These are phyloP conservation scores for Phenganax stokvisi DNA, from an alignment of 92 coral and sea anemone genomes.

Conservation along the genomic window DNA sequence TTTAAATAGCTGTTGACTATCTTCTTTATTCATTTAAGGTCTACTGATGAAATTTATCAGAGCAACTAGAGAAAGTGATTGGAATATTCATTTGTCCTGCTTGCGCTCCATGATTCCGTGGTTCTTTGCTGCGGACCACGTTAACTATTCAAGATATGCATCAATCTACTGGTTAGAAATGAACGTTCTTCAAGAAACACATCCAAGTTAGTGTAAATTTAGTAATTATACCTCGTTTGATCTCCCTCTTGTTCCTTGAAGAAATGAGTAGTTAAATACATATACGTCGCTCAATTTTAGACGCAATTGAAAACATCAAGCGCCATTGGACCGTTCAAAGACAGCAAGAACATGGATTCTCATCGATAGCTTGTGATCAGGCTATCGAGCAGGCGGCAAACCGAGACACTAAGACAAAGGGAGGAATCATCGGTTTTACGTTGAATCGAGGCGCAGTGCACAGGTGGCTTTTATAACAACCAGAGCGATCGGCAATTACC, in stretches of 20 bases:
- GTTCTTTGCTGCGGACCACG: constrained; percentile 7
- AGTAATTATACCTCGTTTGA: background rate
- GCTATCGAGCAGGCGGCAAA: constrained; percentile 21
- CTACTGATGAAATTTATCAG: constrained; percentile 4
- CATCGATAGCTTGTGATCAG: constrained; percentile 15
- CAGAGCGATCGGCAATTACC: constrained; percentile 11
- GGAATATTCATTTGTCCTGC: background rate
- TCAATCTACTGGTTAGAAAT: constrained; percentile 16
- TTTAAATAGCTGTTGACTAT: no score
- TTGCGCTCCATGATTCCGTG: constrained; percentile 19
- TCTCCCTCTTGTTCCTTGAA: no score
- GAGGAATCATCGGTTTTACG: constrained; percentile 15
- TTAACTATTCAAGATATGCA: constrained; percentile 15
- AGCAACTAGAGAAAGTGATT: constrained; percentile 9
- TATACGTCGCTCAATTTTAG: background rate
- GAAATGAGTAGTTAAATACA: background rate
- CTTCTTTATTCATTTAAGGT: background rate
- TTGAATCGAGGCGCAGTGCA: constrained; percentile 15
- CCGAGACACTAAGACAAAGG: constrained; percentile 19
- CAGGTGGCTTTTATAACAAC: constrained; percentile 12
- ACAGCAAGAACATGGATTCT: constrained; percentile 8
- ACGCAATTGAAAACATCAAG: constrained; percentile 19
- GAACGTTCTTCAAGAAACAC: constrained; percentile 14
- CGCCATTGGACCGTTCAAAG: constrained; percentile 17
- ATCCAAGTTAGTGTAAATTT: background rate